A percentile compares a stretch with the other conserved stretches of the same genome.
phyloP scores from a whole-genome alignment of 2,797 vertebrate genomes.

The Microctenopoma lineatum region DNA sequence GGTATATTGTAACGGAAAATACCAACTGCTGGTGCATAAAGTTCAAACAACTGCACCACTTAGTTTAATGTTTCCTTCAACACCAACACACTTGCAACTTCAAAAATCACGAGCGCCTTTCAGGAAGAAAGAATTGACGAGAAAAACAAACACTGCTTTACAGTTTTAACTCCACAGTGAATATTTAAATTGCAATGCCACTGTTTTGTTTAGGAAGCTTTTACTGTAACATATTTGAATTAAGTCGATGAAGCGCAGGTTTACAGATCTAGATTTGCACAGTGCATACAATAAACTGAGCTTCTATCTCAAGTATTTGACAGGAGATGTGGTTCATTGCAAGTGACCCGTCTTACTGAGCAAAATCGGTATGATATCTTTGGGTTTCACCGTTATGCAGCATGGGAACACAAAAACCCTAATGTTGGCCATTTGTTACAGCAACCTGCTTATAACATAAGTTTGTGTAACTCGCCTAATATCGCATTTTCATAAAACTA shows the following conservation, averaged over 20 bases:
- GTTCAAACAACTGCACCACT: conserved; percentile 1
- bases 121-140: neutral
- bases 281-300: neutral
- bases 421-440: neutral
- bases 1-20: neutral
- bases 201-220: neutral
- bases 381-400: too few relatives aligned
- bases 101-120: neutral
- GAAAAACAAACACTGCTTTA: neutral
- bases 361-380: too few relatives aligned
- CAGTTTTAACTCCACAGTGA: too few relatives aligned
- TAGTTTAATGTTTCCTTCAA: neutral
- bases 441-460: neutral
- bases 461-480: too few relatives aligned
- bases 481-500: neutral
- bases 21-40: neutral
- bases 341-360: too few relatives aligned
- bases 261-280: neutral
- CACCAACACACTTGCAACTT: neutral
- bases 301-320: neutral
- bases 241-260: neutral
- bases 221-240: too few relatives aligned
- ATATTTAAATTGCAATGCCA: neutral
- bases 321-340: neutral
- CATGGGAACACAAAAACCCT: neutral